Evolutionary conservation across 2,113 vertebrate species (phyloP).

Genomic region (Labeo catla): DNA sequence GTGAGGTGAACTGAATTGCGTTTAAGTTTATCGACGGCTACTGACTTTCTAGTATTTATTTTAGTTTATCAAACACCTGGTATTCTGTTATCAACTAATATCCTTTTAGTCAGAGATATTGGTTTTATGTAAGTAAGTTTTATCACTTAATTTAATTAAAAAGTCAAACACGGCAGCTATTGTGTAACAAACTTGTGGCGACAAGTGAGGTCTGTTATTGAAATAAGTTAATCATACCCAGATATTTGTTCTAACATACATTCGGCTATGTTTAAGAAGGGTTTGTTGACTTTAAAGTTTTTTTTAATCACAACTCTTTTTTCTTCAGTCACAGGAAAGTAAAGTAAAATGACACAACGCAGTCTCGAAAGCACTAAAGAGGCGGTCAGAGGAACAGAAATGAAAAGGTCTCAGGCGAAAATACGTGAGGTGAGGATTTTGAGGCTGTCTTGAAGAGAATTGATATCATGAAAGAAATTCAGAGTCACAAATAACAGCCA

Average conservation of each 20-base stretch:
- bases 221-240: not conserved
- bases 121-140: not conserved
- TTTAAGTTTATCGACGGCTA: not conserved
- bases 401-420: conserved; percentile 49
- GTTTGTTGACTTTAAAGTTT: not conserved
- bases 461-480: not conserved
- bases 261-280: not conserved
- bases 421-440: conserved; percentile 60
- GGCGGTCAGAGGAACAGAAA: conserved; percentile 50
- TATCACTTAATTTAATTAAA: not conserved
- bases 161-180: not conserved
- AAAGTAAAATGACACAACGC: not conserved
- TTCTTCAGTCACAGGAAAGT: not conserved
- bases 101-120: not conserved
- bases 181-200: not conserved
- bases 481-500: not conserved
- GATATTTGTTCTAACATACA: not conserved
- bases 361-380: conserved; percentile 15
- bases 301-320: not conserved
- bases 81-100: not conserved
- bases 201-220: not conserved
- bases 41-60: not conserved
- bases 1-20: not conserved
- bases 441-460: not conserved
- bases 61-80: not conserved